Conservation (phyloP, 2,888 invertebrate genomes). For the Tetanocera ferruginea region DNA sequence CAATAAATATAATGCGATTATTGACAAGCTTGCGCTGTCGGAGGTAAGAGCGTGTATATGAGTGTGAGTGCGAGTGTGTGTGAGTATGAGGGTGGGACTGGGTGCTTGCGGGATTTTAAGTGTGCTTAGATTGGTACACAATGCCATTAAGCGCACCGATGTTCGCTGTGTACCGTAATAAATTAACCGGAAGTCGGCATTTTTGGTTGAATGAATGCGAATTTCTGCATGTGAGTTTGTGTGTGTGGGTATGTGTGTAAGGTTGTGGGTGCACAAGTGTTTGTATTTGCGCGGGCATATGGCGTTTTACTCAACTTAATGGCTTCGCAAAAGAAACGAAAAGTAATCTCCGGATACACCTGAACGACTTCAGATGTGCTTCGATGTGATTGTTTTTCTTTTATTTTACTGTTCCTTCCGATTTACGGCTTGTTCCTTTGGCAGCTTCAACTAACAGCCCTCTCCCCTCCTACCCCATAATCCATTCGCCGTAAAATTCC, state of each 20-base stretch:
- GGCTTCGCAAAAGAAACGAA: conserved; percentile 26
- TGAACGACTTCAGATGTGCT: conserved; percentile 29
- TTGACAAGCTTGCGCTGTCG: conserved; percentile 77
- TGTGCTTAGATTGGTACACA: neutral
- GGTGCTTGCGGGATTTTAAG: neutral
- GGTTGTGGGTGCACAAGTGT: neutral
- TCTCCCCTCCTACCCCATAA: neutral
- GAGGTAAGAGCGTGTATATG: conserved; percentile 72
- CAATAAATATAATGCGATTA: conserved; percentile 76
- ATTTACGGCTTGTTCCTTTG: neutral
- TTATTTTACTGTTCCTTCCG: conserved; percentile 16
- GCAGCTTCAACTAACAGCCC: neutral
- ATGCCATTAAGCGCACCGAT: conserved; percentile 21
- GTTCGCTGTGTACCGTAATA: conserved; percentile 34
- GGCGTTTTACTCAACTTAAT: conserved; percentile 27
- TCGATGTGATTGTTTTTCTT: conserved; percentile 11
- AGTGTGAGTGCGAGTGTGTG: neutral
- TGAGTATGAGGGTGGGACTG: neutral
- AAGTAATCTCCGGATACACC: conserved; percentile 35
- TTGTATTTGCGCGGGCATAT: conserved; percentile 11
- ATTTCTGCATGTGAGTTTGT: neutral
- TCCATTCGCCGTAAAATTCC: neutral
- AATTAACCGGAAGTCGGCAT: conserved; percentile 41
- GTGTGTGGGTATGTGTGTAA: neutral
- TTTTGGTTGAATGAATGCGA: conserved; percentile 35